Evolutionary conservation across 2,888 invertebrate genomes (phyloP).

Genomic region (Caenorhabditis plicata): DNA sequence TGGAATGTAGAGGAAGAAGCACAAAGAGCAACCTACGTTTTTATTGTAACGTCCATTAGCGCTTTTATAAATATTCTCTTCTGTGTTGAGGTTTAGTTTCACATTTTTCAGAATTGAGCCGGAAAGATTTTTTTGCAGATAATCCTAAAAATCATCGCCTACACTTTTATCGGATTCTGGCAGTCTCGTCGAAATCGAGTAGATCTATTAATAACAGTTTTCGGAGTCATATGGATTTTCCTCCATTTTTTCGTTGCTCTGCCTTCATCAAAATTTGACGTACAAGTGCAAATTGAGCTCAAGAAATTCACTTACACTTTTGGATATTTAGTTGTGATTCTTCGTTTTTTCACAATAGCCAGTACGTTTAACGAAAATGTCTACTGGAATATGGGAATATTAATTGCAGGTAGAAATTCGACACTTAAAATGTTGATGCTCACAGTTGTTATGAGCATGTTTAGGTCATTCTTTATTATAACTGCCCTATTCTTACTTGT

Average conservation of each 20-base stretch:
- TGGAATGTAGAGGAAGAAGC: conserved; percentile 71
- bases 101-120: background rate
- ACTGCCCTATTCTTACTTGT: conserved; percentile 84
- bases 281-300: conserved; percentile 32
- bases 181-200: conserved; percentile 95
- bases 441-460: conserved; percentile 97
- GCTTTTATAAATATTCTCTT: conserved; percentile 88
- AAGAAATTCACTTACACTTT: conserved; percentile 91
- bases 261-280: conserved; percentile 40
- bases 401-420: conserved; percentile 69
- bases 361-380: conserved; percentile 69
- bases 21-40: conserved; percentile 73
- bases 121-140: conserved; percentile 71
- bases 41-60: conserved; percentile 79
- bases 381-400: background rate
- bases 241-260: conserved; percentile 70
- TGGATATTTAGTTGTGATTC: conserved; percentile 94
- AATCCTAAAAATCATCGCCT: conserved; percentile 94
- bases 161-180: conserved; percentile 96
- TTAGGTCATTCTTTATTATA: conserved; percentile 96
- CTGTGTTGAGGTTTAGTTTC: no score
- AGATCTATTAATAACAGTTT: conserved; percentile 87
- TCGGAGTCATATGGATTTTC: conserved; percentile 93
- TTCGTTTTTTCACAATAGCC: conserved; percentile 97
- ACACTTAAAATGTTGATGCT: conserved; percentile 99